Base-by-base conservation (phyloP, 2,888 invertebrate species). In the Epiperipatus broadwayi region DNA sequence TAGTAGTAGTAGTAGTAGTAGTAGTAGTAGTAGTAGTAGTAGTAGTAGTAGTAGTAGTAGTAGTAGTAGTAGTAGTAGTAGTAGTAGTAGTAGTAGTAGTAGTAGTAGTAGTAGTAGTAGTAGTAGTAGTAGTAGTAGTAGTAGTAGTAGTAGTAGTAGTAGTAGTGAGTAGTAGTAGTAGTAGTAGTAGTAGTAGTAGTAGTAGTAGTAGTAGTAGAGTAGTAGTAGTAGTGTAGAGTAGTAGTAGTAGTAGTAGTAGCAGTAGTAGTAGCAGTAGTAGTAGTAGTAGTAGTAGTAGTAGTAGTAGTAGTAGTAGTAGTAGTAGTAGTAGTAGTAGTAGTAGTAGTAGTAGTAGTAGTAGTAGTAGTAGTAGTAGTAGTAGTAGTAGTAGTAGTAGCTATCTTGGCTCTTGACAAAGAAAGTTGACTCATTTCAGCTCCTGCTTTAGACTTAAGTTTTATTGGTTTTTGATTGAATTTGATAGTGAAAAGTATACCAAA, bases 1-100 rank as follows among this genome's bases (percentile, higher is more conserved):
- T 25, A 25, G 25, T 25, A 25, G 25, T 25, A 25, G 25, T 25
- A 25, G 25, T 25, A 25, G 25, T 25, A 25, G n/a, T 25, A 25
- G n/a, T 25, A 25, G 25, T 25, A 25, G 25, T 25, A 25, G 25
- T 25, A 25, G 25, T 25, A 25, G 7, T 25, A 25, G 25, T 25
- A 25, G 25, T 25, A 25, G 25, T 25, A 25, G 25, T 25, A 25
- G 25, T n/a, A 25, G 25, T 25, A 25, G 25, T 25, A 25, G 25
- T 25, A 25, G 25, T 25, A 25, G 25, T 25, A 25, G 25, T 25
- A 25, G 25, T 25, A 25, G 25, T 25, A 25, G 25, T 25, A 25
- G 25, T 25, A 25, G 25, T 25, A 25, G 25, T 25, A 25, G 25
- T 25, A 25, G 25, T 25, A 25, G 25, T 25, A 25, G 25, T 25